Base-by-base conservation (phyloP, 2,113 vertebrate genomes). In the Leptobrachium ailaonicum region DNA sequence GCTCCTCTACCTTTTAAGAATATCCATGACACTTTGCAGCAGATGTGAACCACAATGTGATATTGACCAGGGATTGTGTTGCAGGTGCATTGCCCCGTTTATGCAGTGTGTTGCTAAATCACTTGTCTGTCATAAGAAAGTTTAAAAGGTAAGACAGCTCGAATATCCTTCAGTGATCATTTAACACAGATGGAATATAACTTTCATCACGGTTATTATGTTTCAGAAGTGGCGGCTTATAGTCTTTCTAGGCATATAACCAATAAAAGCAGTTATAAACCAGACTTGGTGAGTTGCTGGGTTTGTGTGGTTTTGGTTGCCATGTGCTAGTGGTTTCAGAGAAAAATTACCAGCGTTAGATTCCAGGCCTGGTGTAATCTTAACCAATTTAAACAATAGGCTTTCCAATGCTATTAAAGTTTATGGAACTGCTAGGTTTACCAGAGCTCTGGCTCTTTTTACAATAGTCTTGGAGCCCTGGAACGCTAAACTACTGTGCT, bases 41-140 rank as follows among this genome's bases (percentile, higher is more conserved):
- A 77, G 76, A 77, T 77, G 67, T 42, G 68, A 67, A 32, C 53
- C 41, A 77, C 76, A 77, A 70, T 77, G 41, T 70, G 76, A 77
- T 71, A 77, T 70, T 10, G 70, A 60, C 43, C 54, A 70, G 66
- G 62, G 76, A 47, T 66, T 60, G 12, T 43, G 12, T 77, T 44
- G 76, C 67, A 70, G 67, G 54, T 47, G 14, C 53, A 47, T 53
- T 77, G 67, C 42, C 53, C 58, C 68, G 42, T 53, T 60, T 44
- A 45, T 42, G 67, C 54, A 56, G 66, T 8, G 4, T 77, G 54
- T 70, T 70, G 66, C 76, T 77, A 67, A 77, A 60, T 77, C n/a
- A 44, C 75, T 77, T 77, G 75, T 77, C 66, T 69, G 53, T 58
- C 66, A 77, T 3, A 56, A 54, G 56, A 70, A 69, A 40, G 66